Conservation (phyloP, 2,113 vertebrate genomes). For the Malurus elegans region DNA sequence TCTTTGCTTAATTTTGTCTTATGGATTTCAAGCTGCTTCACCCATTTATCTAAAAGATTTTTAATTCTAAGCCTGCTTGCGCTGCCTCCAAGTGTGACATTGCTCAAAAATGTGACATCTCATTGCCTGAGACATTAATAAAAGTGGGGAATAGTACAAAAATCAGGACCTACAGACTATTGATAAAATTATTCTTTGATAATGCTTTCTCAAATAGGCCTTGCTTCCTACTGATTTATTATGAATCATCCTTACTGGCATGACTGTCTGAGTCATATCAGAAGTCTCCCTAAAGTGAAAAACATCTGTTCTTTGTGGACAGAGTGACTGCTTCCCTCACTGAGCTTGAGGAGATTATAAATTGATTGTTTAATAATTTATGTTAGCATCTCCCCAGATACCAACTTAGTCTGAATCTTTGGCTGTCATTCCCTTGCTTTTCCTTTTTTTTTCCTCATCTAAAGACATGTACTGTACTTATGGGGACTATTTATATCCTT, state of each 20-base stretch:
- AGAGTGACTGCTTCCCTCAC: background rate
- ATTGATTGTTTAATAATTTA: background rate
- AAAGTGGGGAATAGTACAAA: background rate
- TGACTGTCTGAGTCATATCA: background rate
- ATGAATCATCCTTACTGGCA: background rate
- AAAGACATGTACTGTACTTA: background rate
- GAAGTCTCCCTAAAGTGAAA: background rate
- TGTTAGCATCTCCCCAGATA: background rate
- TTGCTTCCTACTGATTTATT: background rate
- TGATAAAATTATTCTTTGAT: background rate
- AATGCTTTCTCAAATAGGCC: background rate
- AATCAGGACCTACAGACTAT: background rate
- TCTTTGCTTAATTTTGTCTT: background rate
- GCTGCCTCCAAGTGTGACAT: background rate
- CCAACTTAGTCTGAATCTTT: background rate
- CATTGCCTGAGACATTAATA: background rate
- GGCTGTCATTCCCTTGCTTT: background rate
- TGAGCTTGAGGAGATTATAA: background rate
- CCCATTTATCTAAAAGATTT: background rate
- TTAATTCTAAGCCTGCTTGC: background rate
- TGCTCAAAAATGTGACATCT: background rate
- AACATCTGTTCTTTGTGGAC: background rate
- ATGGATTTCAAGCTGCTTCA: background rate
- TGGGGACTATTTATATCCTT: background rate
- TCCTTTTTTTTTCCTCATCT: background rate